Conservation (phyloP, 1,140 invertebrate genomes). For the Heliconius himera region DNA sequence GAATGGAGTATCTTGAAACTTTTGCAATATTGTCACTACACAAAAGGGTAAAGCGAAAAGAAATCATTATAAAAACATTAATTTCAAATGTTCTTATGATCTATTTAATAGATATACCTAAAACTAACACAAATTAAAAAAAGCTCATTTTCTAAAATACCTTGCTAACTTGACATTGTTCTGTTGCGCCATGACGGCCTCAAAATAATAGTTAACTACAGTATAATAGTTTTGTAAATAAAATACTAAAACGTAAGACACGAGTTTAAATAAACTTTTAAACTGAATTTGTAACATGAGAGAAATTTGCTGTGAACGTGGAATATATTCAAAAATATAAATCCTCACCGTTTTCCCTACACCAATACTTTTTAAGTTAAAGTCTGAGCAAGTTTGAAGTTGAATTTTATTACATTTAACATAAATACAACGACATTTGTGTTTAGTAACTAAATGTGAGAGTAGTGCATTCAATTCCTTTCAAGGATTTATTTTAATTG, state of each 20-base stretch:
- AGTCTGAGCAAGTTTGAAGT: neutral
- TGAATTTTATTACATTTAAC: conserved; percentile 1
- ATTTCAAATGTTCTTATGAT: too few species aligned
- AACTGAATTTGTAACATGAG: conserved; percentile 2
- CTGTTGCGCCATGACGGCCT: too few species aligned
- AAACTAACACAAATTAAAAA: too few species aligned
- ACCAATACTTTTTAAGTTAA: conserved; percentile 16
- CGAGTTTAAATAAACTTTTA: neutral
- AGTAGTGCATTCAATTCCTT: neutral
- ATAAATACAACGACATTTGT: neutral
- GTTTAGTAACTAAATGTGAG: too few species aligned
- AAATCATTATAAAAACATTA: too few species aligned
- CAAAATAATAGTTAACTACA: neutral
- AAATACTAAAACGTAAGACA: neutral
- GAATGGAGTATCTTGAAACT: too few species aligned
- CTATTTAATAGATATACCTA: too few species aligned
- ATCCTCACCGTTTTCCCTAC: neutral
- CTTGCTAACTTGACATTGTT: too few species aligned
- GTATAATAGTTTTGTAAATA: neutral
- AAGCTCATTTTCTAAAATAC: too few species aligned
- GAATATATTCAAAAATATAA: conserved; percentile 8
- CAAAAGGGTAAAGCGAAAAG: too few species aligned
- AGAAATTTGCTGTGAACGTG: neutral
- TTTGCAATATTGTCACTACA: too few species aligned
- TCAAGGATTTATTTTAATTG: neutral